Evolutionary conservation across 2,888 invertebrate genomes (phyloP), one percentile per base, ranked within the genome.

Genomic region (Chaetogeoica ovagalla): DNA sequence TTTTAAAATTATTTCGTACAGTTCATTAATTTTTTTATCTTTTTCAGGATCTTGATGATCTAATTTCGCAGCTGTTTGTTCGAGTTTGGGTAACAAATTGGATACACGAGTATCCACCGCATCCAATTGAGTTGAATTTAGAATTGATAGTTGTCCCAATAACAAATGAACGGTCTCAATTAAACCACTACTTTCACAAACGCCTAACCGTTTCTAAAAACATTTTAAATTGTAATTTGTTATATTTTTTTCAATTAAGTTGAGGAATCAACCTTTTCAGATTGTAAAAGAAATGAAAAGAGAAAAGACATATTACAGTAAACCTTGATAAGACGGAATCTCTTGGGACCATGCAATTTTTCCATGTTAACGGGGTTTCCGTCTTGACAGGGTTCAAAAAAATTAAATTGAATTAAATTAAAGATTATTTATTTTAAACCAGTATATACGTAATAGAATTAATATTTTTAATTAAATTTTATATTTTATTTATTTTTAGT

Each of bases 1-100:
- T 86, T 94, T 94, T 86, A 95, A 95, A 83, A 95, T 90, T 83
- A 96, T 87, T 83, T 95, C 95, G 86, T 96, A 94, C 82, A 97
- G 87, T 85, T 97, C 94, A 74, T 90, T 88, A 82, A 95, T 90
- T 88, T 91, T 92, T 81, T 90, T 90, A 81, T 91, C 91, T 9
- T 90, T 87, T 68, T 91, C 91, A 0, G 90, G 88, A 84, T 92
- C 87, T 82, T 86, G 86, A 84, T 87, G 85, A 84, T 89, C 89
- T 82, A 89, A 88, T 60, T 91, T 88, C 85, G 89, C 84, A 83
- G 88, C 85, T 85, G 88, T 91, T 83, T 90, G 90, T 83, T 94
- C 94, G 86, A 97, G 91, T 87, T 93, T 93, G 75, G 92, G 89
- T 7, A 92, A 88, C 66, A 97, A 88, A 17, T 92, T 90, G 0